Percentiles rank a stretch among this genome's conserved stretches.
phyloP scores from a whole-genome alignment of 92 coral and sea anemone genomes.

The Phenganax stokvisi region DNA sequence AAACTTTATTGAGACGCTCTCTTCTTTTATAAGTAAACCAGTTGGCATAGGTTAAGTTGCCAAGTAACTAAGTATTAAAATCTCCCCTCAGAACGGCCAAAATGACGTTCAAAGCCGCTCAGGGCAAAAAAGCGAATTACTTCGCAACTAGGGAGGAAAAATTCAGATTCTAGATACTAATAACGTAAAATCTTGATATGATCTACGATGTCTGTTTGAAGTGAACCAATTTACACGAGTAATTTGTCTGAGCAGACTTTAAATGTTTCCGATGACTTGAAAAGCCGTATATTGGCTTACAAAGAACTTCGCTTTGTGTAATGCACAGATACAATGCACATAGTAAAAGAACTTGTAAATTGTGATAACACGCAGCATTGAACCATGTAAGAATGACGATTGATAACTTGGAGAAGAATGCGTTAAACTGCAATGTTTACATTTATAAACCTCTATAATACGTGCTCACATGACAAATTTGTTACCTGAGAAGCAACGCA shows the following conservation, averaged over 20 bases:
- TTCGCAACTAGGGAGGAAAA: not conserved
- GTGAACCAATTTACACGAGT: not conserved
- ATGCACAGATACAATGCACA: not conserved
- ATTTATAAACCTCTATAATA: not conserved
- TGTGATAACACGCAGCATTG: not conserved
- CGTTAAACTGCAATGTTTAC: not conserved
- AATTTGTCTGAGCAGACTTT: not conserved
- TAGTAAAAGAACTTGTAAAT: not conserved
- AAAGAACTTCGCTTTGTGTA: not conserved
- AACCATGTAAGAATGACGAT: not conserved
- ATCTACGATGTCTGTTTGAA: not conserved
- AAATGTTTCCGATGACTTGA: not conserved
- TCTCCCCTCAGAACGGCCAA: no score
- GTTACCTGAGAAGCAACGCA: not conserved
- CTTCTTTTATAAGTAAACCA: not conserved
- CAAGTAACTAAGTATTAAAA: not conserved
- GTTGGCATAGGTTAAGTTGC: constrained; percentile 1
- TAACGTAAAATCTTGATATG: not conserved
- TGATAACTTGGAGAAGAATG: not conserved
- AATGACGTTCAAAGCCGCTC: no score
- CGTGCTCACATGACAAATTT: not conserved
- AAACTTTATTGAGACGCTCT: no score
- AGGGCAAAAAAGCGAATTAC: not conserved
- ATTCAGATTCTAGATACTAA: not conserved
- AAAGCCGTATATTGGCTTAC: not conserved